These are phyloP conservation scores for Parazoanthus swiftii DNA, from an alignment of 92 coral and sea anemone genomes.

Conservation along the genomic window DNA sequence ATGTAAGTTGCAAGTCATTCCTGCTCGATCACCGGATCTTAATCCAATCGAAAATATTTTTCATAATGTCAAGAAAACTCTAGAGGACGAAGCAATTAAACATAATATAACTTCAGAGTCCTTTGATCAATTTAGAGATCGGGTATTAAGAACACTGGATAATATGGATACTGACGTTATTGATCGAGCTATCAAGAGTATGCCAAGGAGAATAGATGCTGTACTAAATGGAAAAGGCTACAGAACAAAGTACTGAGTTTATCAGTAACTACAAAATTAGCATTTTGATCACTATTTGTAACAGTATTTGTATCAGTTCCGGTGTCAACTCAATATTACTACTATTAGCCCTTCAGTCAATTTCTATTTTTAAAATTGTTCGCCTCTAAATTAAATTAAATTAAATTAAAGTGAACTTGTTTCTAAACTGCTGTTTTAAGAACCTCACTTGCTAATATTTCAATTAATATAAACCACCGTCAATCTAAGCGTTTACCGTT, in stretches of 20 bases:
- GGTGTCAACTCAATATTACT: constrained; percentile 36
- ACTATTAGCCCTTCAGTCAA: constrained; percentile 31
- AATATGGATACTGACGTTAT: constrained; percentile 42
- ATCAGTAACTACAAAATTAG: constrained; percentile 2
- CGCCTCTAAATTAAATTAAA: constrained; percentile 3
- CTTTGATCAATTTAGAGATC: constrained; percentile 56
- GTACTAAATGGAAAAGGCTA: constrained; percentile 48
- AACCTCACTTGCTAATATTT: constrained; percentile 25
- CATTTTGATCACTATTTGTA: constrained; percentile 1
- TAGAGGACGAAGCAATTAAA: constrained; percentile 41
- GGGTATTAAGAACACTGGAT: constrained; percentile 50
- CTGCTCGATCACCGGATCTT: constrained; percentile 64
- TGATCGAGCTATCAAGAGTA: constrained; percentile 47
- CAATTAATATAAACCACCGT: constrained; percentile 14
- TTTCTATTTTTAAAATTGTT: constrained; percentile 32
- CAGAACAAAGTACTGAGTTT: constrained; percentile 59
- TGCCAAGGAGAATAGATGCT: constrained; percentile 53
- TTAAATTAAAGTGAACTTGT: constrained; percentile 28
- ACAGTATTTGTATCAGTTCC: constrained; percentile 19
- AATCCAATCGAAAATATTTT: constrained; percentile 64
- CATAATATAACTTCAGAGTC: constrained; percentile 49
- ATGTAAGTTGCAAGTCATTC: constrained; percentile 49
- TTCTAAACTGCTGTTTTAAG: constrained; percentile 23
- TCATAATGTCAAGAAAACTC: constrained; percentile 47
- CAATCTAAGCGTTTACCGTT: constrained; percentile 23